Conservation (phyloP, 1,140 invertebrate genomes). For the Coptotermes formosanus region DNA sequence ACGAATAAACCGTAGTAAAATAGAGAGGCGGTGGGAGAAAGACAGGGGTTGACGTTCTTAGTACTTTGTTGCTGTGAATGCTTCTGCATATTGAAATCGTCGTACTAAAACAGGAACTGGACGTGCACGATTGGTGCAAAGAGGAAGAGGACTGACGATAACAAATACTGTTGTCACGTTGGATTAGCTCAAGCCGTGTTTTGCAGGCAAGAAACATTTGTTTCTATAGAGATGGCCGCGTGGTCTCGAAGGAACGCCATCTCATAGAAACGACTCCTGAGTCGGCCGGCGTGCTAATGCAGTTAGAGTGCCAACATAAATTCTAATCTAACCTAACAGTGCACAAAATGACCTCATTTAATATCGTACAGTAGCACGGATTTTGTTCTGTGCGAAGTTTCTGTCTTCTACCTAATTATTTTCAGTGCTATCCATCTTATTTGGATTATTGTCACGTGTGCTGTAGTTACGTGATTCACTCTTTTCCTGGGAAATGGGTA, state of each 20-base stretch:
- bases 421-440: too few relatives aligned
- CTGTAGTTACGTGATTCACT: too few relatives aligned
- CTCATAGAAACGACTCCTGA: background rate
- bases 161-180: background rate
- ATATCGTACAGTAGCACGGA: background rate
- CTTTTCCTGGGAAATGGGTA: too few relatives aligned
- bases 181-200: background rate
- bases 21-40: too few relatives aligned
- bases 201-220: constrained; percentile 12
- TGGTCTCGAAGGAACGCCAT: background rate
- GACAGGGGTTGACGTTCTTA: too few relatives aligned
- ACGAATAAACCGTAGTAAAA: too few relatives aligned
- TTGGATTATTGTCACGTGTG: too few relatives aligned
- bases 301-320: constrained; percentile 11
- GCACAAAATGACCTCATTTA: background rate
- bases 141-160: background rate
- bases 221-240: background rate
- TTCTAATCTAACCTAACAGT: background rate
- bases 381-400: too few relatives aligned
- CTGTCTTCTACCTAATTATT: too few relatives aligned
- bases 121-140: background rate
- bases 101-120: background rate
- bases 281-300: background rate
- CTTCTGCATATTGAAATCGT: background rate
- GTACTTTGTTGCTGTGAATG: too few relatives aligned